phyloP scores from a whole-genome alignment of 2,888 invertebrate genomes.

The Lydus trimaculatus region DNA sequence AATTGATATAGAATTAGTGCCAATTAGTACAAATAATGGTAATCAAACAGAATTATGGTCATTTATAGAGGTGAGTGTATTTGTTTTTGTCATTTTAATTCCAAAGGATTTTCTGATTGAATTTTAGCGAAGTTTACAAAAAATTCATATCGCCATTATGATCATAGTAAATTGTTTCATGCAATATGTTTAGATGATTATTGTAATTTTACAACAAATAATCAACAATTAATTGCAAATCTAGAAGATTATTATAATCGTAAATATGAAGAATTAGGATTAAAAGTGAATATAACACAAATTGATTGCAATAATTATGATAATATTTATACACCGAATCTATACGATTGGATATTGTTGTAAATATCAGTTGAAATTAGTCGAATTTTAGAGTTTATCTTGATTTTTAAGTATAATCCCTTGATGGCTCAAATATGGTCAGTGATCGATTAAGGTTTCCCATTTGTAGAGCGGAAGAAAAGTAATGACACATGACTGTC shows the following conservation, averaged over 20 bases:
- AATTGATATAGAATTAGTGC: constrained; percentile 16
- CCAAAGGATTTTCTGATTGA: background rate
- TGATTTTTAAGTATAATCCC: too few species aligned
- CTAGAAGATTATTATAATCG: constrained; percentile 31
- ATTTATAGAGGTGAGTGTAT: constrained; percentile 31
- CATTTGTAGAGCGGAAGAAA: too few species aligned
- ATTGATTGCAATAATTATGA: constrained; percentile 31
- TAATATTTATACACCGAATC: constrained; percentile 20
- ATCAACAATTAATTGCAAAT: background rate
- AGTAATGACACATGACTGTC: too few species aligned
- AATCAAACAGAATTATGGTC: constrained; percentile 36
- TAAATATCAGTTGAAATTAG: background rate
- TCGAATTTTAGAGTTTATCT: too few species aligned
- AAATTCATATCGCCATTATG: constrained; percentile 35
- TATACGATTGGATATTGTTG: constrained; percentile 18
- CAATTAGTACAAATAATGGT: constrained; percentile 14
- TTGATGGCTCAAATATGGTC: too few species aligned
- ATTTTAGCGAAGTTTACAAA: constrained; percentile 36
- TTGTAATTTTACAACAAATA: constrained; percentile 24
- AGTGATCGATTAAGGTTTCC: too few species aligned
- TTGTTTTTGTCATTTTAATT: background rate
- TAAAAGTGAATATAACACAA: constrained; percentile 25
- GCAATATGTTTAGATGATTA: constrained; percentile 38
- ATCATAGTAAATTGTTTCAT: constrained; percentile 40
- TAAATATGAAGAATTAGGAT: constrained; percentile 32